phyloP scores from a whole-genome alignment of 2,888 invertebrate genomes.

The Pyrrhosoma nymphula region DNA sequence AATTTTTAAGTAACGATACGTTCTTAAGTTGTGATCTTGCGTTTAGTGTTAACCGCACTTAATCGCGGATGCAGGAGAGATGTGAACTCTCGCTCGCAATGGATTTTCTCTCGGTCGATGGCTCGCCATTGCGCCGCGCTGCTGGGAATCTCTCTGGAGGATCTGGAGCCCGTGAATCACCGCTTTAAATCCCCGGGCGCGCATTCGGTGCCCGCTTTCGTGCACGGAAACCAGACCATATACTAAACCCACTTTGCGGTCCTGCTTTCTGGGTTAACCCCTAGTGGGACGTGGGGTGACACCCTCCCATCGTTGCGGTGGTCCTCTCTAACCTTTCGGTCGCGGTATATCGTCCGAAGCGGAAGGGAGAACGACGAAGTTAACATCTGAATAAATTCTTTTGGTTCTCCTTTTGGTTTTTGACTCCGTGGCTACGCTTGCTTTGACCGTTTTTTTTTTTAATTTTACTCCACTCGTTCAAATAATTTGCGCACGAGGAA shows the following conservation, averaged over 20 bases:
- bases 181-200: not conserved
- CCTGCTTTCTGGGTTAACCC: constrained; percentile 14
- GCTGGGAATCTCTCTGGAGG: not conserved
- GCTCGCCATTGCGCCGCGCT: not conserved
- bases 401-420: too few species aligned
- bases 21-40: too few species aligned
- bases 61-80: not conserved
- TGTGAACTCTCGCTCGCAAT: not conserved
- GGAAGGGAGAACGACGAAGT: not conserved
- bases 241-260: not conserved
- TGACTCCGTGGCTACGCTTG: too few species aligned
- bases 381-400: too few species aligned
- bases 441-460: too few species aligned
- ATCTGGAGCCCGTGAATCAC: not conserved
- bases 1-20: too few species aligned
- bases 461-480: too few species aligned
- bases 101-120: not conserved
- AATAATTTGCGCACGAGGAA: too few species aligned
- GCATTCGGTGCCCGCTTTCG: not conserved
- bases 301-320: not conserved
- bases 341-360: not conserved
- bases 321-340: not conserved
- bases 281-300: not conserved
- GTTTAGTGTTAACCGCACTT: not conserved
- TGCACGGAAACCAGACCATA: not conserved